Evolutionary conservation across 1,140 invertebrate genomes (phyloP), one percentile per base, ranked within the genome.

Genomic region (Calliphora vicina): DNA sequence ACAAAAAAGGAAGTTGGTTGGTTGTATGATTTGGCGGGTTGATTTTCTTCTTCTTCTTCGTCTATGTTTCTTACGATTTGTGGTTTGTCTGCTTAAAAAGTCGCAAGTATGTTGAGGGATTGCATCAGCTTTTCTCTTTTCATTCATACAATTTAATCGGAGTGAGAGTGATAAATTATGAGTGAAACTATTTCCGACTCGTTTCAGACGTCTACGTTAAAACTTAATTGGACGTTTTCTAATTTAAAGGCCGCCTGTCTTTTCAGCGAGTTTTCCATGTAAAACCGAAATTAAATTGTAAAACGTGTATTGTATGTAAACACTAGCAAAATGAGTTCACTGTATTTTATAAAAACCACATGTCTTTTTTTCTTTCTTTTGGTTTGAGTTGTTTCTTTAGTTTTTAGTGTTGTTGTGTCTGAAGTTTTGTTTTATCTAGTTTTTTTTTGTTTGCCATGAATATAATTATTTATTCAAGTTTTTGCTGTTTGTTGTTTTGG

Each of bases 401-500:
- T 29, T 29, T 23, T 29, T 73, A 10, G n/a, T n/a, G n/a, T 27
- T 35, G 1, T 8, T 27, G 73, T 76, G 27, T 76, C 29, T 43
- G 8, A 78, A 43, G 74, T 78, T 76, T 20, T 76, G 27, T 45
- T 43, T 43, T 78, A 78, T 43, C 61, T 23, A 9, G n/a, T 25
- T 23, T 67, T 67, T 67, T 67, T 78, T 43, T n/a, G 73, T 78
- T 43, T n/a, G 73, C n/a, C 35, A 35, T 35, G 35, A 35, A 76
- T 6, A 8, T 17, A 78, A 78, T 76, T 78, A 78, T 78, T 78
- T 78, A 78, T 78, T 78, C 74, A 78, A 78, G 74, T 78, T 78
- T 78, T 78, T 78, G 17, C 15, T 43, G 9, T 43, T 13, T 43
- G 20, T 78, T 43, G 35, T 43, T 20, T 78, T 78, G 3, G 74